Evolutionary conservation across 1,140 invertebrate genomes (phyloP).

Genomic region (Geopemphigus sp.): DNA sequence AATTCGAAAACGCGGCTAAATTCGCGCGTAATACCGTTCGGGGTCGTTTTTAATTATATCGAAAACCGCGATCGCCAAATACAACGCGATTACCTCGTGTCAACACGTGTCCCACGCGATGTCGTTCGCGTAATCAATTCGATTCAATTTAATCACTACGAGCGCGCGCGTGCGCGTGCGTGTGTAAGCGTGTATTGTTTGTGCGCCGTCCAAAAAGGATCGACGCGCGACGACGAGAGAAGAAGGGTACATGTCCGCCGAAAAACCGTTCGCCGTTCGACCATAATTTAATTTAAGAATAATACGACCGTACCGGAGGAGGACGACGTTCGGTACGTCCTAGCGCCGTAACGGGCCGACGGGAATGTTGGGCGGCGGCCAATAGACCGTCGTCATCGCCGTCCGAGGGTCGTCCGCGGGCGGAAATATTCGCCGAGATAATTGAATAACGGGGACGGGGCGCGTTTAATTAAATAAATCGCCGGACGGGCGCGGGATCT

Average conservation of each 20-base stretch:
- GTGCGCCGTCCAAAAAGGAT: not conserved
- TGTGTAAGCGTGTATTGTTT: too few relatives aligned
- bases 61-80: too few relatives aligned
- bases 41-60: too few relatives aligned
- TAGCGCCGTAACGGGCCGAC: too few relatives aligned
- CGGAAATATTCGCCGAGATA: not conserved
- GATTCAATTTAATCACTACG: too few relatives aligned
- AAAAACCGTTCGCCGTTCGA: not conserved
- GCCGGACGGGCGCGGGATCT: too few relatives aligned
- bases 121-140: not conserved
- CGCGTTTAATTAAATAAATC: too few relatives aligned
- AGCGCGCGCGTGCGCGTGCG: too few relatives aligned
- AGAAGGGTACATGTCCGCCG: not conserved
- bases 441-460: not conserved
- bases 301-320: not conserved
- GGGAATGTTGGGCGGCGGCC: not conserved
- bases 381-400: not conserved
- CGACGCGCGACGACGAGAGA: too few relatives aligned
- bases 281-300: constrained; percentile 1
- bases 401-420: not conserved
- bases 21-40: too few relatives aligned
- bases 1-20: too few relatives aligned
- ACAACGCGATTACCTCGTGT: not conserved
- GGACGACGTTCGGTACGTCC: not conserved
- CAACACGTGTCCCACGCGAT: not conserved